A percentile compares a stretch with the other conserved stretches of the same genome.
Conservation (phyloP, 1,140 invertebrate genomes). For the Thalassaphorura encarpata region DNA sequence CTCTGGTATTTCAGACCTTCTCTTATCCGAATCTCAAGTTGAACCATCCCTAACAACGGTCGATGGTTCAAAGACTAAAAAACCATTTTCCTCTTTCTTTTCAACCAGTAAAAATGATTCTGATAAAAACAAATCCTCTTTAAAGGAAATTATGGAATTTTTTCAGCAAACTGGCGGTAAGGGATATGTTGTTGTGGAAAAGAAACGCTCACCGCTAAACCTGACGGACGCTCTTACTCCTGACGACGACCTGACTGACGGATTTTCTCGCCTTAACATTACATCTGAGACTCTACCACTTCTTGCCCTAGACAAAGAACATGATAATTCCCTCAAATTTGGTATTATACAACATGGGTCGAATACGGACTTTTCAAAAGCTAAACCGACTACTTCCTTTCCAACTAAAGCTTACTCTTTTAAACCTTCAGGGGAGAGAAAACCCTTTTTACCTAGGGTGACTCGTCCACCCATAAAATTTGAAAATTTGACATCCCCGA, state of each 20-base stretch:
- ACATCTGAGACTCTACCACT: slow-evolving; percentile 14
- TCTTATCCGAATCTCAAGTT: slow-evolving; percentile 9
- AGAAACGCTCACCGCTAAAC: slow-evolving; percentile 15
- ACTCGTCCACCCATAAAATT: neutral
- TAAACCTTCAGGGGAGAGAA: neutral
- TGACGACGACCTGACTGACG: slow-evolving; percentile 10
- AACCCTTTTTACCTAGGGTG: too few relatives aligned
- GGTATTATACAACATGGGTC: too few relatives aligned
- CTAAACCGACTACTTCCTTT: neutral
- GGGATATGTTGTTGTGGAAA: slow-evolving; percentile 24
- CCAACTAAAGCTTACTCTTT: neutral
- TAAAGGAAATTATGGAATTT: slow-evolving; percentile 27
- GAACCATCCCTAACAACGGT: neutral
- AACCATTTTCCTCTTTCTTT: neutral
- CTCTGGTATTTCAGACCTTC: slow-evolving; percentile 14
- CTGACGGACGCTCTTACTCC: slow-evolving; percentile 10
- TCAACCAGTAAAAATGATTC: neutral
- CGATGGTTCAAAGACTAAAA: neutral
- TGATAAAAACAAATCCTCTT: neutral
- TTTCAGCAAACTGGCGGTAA: slow-evolving; percentile 25
- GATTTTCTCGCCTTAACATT: slow-evolving; percentile 16
- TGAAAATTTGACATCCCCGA: neutral
- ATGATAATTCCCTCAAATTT: too few relatives aligned
- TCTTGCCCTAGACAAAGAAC: too few relatives aligned
- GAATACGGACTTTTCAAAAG: neutral